Evolutionary conservation across 2,888 invertebrate species (phyloP).

Genomic region (Agriopis leucophaearia): DNA sequence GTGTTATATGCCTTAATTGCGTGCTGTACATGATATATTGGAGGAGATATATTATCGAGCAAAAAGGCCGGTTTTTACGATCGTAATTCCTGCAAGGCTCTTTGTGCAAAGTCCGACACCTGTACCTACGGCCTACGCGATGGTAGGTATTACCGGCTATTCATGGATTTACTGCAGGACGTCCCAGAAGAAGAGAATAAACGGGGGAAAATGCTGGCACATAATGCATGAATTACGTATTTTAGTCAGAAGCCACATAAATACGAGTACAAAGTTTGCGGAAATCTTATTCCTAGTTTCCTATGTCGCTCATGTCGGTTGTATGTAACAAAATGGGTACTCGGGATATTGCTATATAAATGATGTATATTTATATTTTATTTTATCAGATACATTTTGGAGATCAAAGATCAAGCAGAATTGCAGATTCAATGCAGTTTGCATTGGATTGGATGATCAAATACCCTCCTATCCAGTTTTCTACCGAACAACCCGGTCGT

Average conservation of each 20-base stretch:
- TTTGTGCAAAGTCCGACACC: slow-evolving; percentile 30
- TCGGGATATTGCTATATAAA: too few species aligned
- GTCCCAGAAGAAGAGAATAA: slow-evolving; percentile 21
- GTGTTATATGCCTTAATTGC: slow-evolving; percentile 49
- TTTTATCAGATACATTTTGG: too few species aligned
- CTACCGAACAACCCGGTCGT: too few species aligned
- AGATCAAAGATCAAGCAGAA: too few species aligned
- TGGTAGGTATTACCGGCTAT: slow-evolving; percentile 27
- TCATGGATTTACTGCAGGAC: slow-evolving; percentile 29
- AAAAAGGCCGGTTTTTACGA: slow-evolving; percentile 37
- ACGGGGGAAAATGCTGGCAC: slow-evolving; percentile 6
- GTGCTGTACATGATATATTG: slow-evolving; percentile 44
- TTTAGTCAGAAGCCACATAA: background rate
- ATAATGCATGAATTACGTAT: slow-evolving; percentile 14
- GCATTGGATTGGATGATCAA: too few species aligned
- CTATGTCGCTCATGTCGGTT: background rate
- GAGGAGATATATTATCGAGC: slow-evolving; percentile 27
- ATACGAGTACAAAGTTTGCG: background rate
- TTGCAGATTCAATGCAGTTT: too few species aligned
- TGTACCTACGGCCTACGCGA: slow-evolving; percentile 23
- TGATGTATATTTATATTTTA: too few species aligned
- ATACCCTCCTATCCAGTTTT: too few species aligned
- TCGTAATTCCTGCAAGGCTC: slow-evolving; percentile 27
- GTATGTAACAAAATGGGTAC: background rate
- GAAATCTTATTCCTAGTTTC: too few species aligned